Evolutionary conservation across 2,888 invertebrate genomes (phyloP), one percentile per base, ranked within the genome.

Genomic region (Lepidochitona cinerea): DNA sequence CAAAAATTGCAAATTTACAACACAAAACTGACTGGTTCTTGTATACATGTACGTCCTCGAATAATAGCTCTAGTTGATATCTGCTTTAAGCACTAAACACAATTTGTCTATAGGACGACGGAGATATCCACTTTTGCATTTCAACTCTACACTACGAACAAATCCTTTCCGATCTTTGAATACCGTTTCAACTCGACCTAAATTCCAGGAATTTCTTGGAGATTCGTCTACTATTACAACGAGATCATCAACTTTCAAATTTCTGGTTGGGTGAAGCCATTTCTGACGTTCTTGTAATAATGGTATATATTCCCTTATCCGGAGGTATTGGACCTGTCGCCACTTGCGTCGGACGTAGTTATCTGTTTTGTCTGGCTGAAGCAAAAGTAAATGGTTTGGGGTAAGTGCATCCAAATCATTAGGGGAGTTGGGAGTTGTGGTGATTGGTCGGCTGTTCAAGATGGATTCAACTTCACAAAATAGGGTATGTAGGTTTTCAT

Each of bases 311-410:
- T 74, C 73, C 12, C 64, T 59, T 12, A 49, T 9, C 75, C 75
- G 78, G 33, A 77, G 6, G 54, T 79, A 79, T 35, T 80, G 80
- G 3, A 79, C 68, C 70, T 79, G 79, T 4, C 75, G 64, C 79
- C 80, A 80, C 33, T 71, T 64, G n/a, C 79, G 64, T 32, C 59
- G 37, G 7, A 49, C 67, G 37, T 78, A 79, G 41, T 54, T 65
- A 49, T 80, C 78, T 12, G 52, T 37, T 37, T 78, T 75, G 41
- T 53, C 59, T 12, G 67, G 14, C 7, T 36, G 29, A n/a, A 79
- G 35, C 23, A 71, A 32, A 6, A 80, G 71, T 33, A 80, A 37
- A 26, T 78, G 73, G 52, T 77, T 75, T 52, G 80, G 80, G 14
- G 75, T 79, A 14, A 77, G 37, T 9, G 73, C 72, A n/a, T 59